Conservation (phyloP, 2,113 vertebrate species). For the Mionectes macconnelli region DNA sequence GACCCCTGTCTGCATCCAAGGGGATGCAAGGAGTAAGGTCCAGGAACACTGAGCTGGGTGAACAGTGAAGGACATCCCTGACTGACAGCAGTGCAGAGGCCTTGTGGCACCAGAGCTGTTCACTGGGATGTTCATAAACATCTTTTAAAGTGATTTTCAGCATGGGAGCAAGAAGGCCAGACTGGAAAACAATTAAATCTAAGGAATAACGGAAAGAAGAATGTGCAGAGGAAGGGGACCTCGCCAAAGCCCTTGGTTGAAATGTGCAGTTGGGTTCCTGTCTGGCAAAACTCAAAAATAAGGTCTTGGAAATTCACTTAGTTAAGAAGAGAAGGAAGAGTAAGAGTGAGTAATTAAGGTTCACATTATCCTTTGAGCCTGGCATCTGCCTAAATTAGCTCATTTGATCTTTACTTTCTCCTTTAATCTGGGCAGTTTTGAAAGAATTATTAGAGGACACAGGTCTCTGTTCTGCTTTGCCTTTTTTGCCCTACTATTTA, state of each 20-base stretch:
- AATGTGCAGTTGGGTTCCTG: conserved; percentile 5
- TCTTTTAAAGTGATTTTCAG: not conserved
- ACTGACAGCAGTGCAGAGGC: not conserved
- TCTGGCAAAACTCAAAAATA: conserved; percentile 22
- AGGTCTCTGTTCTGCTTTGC: not conserved
- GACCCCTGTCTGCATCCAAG: not conserved
- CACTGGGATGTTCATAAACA: not conserved
- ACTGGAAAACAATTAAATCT: conserved; percentile 4
- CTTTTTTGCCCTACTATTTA: not conserved
- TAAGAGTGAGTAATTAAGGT: conserved; percentile 25
- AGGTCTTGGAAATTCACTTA: conserved; percentile 13
- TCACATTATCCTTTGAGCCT: conserved; percentile 1
- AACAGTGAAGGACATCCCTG: not conserved
- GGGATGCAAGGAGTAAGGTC: not conserved
- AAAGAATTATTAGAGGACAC: conserved; percentile 3
- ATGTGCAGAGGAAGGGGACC: not conserved
- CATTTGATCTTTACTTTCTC: conserved; percentile 41
- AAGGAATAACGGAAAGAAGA: not conserved
- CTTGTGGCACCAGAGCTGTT: not conserved
- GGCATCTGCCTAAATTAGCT: conserved; percentile 32
- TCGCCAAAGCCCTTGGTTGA: not conserved
- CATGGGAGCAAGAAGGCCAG: not conserved
- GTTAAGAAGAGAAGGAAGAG: not conserved
- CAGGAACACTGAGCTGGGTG: not conserved
- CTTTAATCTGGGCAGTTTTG: conserved; percentile 28